Conservation (phyloP, 35 echinoderm and acorn worm species). For the Ophioderma brevispina region DNA sequence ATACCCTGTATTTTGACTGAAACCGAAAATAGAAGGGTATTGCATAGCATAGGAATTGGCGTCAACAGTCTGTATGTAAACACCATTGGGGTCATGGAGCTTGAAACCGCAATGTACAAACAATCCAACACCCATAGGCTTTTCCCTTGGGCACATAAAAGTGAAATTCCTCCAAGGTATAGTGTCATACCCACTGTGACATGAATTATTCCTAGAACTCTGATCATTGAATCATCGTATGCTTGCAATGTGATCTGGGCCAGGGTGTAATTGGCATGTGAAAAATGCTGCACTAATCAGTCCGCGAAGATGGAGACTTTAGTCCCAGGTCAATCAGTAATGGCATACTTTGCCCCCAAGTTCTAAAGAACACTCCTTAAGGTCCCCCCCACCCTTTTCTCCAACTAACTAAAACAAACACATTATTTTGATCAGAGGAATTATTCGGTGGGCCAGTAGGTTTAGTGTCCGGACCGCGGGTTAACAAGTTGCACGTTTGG, state of each 20-base stretch:
- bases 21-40: background rate
- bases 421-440: background rate
- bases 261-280: background rate
- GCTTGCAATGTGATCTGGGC: too few relatives aligned
- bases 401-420: background rate
- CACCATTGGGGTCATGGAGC: background rate
- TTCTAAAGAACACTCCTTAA: background rate
- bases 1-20: constrained; percentile 10
- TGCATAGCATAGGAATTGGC: background rate
- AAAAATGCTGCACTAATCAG: background rate
- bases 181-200: background rate
- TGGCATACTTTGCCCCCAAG: background rate
- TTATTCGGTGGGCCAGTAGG: background rate
- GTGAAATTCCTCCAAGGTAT: background rate
- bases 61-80: background rate
- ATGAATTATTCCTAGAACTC: background rate
- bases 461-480: background rate
- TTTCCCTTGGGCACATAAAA: background rate
- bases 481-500: too few relatives aligned
- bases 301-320: background rate
- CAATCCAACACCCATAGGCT: constrained; percentile 16
- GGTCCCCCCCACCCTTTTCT: background rate
- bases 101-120: constrained; percentile 3
- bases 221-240: too few relatives aligned
- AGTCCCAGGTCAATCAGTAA: background rate